Evolutionary conservation across 2,113 vertebrate species (phyloP).

Genomic region (Oceanodroma tethys): DNA sequence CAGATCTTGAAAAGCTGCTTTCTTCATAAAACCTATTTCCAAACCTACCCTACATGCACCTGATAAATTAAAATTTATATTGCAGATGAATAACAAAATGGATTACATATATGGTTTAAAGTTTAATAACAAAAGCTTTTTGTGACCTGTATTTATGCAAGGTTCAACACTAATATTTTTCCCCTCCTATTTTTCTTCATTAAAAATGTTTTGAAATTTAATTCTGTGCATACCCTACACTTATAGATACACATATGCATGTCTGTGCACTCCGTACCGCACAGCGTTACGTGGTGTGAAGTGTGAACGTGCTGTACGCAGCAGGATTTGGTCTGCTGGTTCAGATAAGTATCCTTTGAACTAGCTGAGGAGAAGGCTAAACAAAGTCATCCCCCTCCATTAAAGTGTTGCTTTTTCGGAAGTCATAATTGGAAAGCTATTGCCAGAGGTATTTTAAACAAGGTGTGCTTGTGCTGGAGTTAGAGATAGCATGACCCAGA

Average conservation of each 20-base stretch:
- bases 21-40: neutral
- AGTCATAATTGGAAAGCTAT: constrained; percentile 18
- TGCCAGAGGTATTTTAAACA: constrained; percentile 22
- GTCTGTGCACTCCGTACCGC: neutral
- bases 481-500: constrained; percentile 31
- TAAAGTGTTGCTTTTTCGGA: neutral
- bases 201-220: neutral
- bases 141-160: neutral
- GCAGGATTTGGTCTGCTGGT: neutral
- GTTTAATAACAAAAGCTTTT: neutral
- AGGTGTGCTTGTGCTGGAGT: neutral
- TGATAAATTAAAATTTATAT: neutral
- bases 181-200: neutral
- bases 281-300: neutral
- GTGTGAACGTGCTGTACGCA: neutral
- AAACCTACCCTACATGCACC: neutral
- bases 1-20: neutral
- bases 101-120: neutral
- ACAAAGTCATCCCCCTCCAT: neutral
- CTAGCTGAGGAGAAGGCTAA: neutral
- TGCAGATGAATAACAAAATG: neutral
- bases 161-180: neutral
- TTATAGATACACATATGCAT: fast-evolving
- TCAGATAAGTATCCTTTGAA: constrained; percentile 21
- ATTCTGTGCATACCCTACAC: neutral